Base-by-base conservation (phyloP, 2,113 vertebrate genomes). In the Maccullochella peelii region DNA sequence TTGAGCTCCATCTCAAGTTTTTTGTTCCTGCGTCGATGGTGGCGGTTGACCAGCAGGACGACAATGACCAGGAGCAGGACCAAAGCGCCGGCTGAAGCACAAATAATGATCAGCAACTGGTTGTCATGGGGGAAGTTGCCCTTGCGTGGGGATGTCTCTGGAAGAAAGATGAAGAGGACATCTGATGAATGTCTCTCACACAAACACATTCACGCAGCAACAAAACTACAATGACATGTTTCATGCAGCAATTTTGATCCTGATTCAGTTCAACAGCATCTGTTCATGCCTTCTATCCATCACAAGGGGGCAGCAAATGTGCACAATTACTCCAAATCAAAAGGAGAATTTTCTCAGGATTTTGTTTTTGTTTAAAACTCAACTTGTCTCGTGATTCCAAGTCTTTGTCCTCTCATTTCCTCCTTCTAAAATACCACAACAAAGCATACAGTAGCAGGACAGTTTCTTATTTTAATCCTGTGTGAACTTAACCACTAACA, bases 1-100 rank as follows among this genome's bases (percentile, higher is more conserved):
- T 69, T 95, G 73, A 98, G 97, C 86, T 96, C 93, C 90, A 85
- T 95, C 77, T 96, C 95, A 54, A 98, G 96, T 82, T 94, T 96
- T 85, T 93, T 96, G 81, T 96, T 97, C 65, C 93, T 95, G 65
- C 91, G 93, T 10, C 93, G 93, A 75, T 98, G 97, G 84, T 97
- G 92, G 2, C 96, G 92, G 54, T 94, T 96, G 92, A 98, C 95
- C 79, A 97, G 86, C 8, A 97, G n/a, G 0, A 99, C 91, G 0
- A 96, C 91, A 0, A 96, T 6, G n/a, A 97, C 90, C 65, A 98
- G 94, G 2, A 97, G n/a, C 25, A 96, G 67, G 81, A 99, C 87
- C 83, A 97, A 25, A 20, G 92, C 92, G 0, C 93, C 96, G 0
- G 96, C 96, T 5, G 96, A 94, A 10, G 95, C 94, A 0, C 94